Conservation (phyloP, 2,797 vertebrate genomes). For the Masticophis lateralis region DNA sequence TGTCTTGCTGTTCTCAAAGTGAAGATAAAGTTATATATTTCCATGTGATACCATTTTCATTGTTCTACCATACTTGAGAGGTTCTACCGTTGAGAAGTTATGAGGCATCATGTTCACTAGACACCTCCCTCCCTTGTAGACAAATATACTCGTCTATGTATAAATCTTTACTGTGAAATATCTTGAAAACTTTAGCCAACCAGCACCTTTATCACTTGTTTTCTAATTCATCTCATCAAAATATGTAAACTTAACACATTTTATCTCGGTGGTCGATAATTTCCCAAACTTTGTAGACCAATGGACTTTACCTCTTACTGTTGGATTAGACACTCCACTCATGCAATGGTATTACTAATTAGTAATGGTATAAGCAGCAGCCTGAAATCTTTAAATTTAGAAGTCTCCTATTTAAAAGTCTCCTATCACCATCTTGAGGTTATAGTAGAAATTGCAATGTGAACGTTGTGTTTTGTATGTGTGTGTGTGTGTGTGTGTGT, state of each 20-base stretch:
- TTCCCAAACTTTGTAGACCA: no score
- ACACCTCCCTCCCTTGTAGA: not conserved
- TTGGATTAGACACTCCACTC: not conserved
- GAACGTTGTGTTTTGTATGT: not conserved
- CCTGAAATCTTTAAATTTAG: not conserved
- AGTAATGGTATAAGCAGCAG: not conserved
- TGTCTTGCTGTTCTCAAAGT: no score
- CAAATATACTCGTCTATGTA: not conserved
- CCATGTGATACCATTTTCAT: no score
- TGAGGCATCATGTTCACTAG: not conserved
- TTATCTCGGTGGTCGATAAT: no score
- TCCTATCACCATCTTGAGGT: constrained; percentile 62
- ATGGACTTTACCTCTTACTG: not conserved
- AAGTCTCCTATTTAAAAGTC: not conserved
- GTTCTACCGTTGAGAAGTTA: not conserved
- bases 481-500: no score
- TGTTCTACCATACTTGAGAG: no score
- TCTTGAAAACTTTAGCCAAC: not conserved
- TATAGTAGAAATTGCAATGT: constrained; percentile 35
- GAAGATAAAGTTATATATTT: no score
- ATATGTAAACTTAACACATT: no score
- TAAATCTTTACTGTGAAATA: not conserved
- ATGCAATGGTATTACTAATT: not conserved
- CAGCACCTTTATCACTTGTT: not conserved
- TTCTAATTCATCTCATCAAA: no score